Evolutionary conservation across 2,113 vertebrate genomes (phyloP).

Genomic region (Strix aluco): DNA sequence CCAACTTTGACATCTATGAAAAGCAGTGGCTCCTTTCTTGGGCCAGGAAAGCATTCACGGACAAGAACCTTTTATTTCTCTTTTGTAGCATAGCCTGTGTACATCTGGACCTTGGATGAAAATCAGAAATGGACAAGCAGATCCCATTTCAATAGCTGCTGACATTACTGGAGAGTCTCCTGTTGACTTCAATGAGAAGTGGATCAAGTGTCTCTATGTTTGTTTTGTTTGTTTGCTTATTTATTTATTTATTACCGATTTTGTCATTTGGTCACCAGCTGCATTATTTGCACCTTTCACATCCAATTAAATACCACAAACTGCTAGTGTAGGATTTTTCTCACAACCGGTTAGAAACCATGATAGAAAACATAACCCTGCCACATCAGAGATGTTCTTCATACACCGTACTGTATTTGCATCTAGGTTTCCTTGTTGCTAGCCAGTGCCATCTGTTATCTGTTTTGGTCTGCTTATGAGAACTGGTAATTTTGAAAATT

Average conservation of each 20-base stretch:
- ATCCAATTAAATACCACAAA: conserved; percentile 1
- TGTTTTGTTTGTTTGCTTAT: not conserved
- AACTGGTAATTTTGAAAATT: conserved; percentile 14
- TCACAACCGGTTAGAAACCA: conserved; percentile 1
- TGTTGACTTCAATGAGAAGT: not conserved
- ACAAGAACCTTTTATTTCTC: not conserved
- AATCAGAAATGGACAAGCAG: not conserved
- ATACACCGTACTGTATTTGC: conserved; percentile 3
- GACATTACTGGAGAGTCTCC: not conserved
- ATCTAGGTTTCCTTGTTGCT: conserved; percentile 51
- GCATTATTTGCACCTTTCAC: not conserved
- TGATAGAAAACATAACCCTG: conserved; percentile 44
- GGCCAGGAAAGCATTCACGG: not conserved
- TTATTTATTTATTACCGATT: not conserved
- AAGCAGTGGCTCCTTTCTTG: not conserved
- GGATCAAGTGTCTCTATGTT: not conserved
- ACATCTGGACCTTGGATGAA: not conserved
- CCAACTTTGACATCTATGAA: not conserved
- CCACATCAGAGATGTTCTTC: not conserved
- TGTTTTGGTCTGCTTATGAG: conserved; percentile 46
- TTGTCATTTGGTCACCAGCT: not conserved
- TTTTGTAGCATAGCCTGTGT: not conserved
- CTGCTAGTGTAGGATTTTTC: not conserved
- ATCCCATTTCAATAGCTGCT: not conserved
- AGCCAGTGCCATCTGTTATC: conserved; percentile 56